Evolutionary conservation across 2,113 vertebrate genomes (phyloP).

Genomic region (Clarias batrachus): DNA sequence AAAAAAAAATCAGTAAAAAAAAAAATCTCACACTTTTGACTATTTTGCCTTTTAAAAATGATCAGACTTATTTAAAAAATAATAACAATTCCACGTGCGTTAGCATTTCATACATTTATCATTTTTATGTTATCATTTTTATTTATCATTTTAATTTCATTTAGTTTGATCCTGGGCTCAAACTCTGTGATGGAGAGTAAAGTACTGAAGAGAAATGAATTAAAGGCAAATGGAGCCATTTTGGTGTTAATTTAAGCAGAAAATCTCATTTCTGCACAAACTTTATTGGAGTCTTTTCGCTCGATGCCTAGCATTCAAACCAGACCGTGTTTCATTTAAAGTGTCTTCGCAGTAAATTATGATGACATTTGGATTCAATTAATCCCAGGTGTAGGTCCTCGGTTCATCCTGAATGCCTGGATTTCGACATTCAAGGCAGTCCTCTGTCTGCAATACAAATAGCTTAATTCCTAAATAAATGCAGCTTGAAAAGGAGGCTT

Average conservation of each 20-base stretch:
- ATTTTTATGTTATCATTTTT: no score
- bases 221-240: not conserved
- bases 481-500: not conserved
- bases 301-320: not conserved
- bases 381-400: not conserved
- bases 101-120: no score
- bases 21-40: no score
- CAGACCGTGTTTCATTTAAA: not conserved
- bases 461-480: not conserved
- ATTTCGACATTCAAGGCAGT: not conserved
- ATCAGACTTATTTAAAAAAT: not conserved
- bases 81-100: no score
- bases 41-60: not conserved
- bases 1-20: no score
- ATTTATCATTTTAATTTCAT: no score
- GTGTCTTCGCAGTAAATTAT: not conserved
- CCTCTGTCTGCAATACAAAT: not conserved
- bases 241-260: not conserved
- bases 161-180: no score
- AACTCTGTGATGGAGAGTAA: not conserved
- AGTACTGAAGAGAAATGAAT: not conserved
- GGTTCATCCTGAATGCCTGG: not conserved
- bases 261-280: constrained; percentile 4
- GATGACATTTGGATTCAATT: constrained; percentile 16
- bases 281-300: not conserved